Percentiles rank a stretch among this genome's conserved stretches.
Conservation (phyloP, 2,888 invertebrate genomes). For the Phaonia tiefii region DNA sequence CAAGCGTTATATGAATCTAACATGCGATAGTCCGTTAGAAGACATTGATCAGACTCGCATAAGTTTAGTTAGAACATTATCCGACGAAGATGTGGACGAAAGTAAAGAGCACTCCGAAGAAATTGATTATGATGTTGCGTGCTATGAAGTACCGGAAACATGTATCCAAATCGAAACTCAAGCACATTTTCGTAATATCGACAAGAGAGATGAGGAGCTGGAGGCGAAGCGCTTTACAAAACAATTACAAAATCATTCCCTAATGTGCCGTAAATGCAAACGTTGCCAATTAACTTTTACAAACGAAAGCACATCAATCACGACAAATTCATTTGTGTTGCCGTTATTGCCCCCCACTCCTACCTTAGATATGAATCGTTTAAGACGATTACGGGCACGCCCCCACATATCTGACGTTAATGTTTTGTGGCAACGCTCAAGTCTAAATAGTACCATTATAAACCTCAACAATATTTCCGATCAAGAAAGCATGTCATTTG, state of each 20-base stretch:
- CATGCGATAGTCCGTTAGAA: slow-evolving; percentile 51
- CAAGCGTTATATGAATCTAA: slow-evolving; percentile 54
- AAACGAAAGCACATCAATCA: slow-evolving; percentile 55
- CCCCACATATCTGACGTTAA: slow-evolving; percentile 69
- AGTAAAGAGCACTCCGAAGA: background rate
- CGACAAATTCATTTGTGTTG: slow-evolving; percentile 69
- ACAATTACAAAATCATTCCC: slow-evolving; percentile 37
- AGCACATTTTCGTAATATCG: too few species aligned
- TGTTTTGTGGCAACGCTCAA: slow-evolving; percentile 68
- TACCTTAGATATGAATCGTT: slow-evolving; percentile 59
- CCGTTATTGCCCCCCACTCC: slow-evolving; percentile 63
- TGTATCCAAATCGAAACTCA: background rate
- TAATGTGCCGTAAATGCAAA: slow-evolving; percentile 70
- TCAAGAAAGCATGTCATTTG: background rate
- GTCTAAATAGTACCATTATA: slow-evolving; percentile 42
- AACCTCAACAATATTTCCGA: slow-evolving; percentile 20
- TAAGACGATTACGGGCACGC: slow-evolving; percentile 68
- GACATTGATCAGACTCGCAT: slow-evolving; percentile 69
- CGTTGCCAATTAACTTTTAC: slow-evolving; percentile 69
- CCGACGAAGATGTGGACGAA: slow-evolving; percentile 65
- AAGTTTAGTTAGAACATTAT: slow-evolving; percentile 71
- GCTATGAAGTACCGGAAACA: too few species aligned
- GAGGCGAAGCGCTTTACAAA: background rate
- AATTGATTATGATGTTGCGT: background rate
- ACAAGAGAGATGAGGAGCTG: background rate